Percentiles rank a stretch among this genome's conserved stretches.
Evolutionary conservation across 2,113 vertebrate genomes (phyloP).

Genomic region (Gymnogyps californianus): DNA sequence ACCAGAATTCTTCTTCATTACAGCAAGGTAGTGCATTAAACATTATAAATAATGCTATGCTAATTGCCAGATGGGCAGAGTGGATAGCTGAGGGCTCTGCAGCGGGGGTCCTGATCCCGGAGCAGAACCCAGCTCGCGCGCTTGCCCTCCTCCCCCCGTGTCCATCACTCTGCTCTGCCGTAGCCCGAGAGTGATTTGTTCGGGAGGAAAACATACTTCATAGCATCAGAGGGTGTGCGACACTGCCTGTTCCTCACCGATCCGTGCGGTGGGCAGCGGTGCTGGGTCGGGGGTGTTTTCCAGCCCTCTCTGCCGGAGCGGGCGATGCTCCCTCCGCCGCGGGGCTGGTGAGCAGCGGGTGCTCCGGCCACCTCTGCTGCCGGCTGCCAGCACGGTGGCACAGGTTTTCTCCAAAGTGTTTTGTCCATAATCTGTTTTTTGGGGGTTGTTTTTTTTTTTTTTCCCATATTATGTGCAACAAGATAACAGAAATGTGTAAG

Average conservation of each 20-base stretch:
- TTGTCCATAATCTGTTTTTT: not conserved
- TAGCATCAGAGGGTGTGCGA: fast-evolving
- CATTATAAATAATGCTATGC: not conserved
- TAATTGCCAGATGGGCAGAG: conserved; percentile 35
- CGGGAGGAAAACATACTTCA: not conserved
- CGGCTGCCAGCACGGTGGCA: fast-evolving
- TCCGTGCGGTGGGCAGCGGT: fast-evolving
- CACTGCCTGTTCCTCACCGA: fast-evolving
- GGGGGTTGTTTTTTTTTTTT: too few relatives aligned
- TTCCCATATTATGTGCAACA: not conserved
- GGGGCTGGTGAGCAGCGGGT: not conserved
- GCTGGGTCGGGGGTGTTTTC: fast-evolving
- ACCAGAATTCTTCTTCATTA: conserved; percentile 38
- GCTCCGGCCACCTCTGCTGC: not conserved
- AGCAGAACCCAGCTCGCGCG: fast-evolving
- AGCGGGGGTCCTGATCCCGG: not conserved
- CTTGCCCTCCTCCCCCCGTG: fast-evolving
- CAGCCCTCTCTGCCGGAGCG: fast-evolving
- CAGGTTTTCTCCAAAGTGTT: not conserved
- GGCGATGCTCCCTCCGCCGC: not conserved
- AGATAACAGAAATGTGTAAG: not conserved
- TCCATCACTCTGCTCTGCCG: not conserved
- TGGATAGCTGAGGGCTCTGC: not conserved
- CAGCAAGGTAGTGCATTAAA: not conserved
- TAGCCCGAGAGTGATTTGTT: not conserved